Evolutionary conservation across 2,888 invertebrate genomes (phyloP), one percentile per base, ranked within the genome.

Genomic region (Lysandra bellargus): DNA sequence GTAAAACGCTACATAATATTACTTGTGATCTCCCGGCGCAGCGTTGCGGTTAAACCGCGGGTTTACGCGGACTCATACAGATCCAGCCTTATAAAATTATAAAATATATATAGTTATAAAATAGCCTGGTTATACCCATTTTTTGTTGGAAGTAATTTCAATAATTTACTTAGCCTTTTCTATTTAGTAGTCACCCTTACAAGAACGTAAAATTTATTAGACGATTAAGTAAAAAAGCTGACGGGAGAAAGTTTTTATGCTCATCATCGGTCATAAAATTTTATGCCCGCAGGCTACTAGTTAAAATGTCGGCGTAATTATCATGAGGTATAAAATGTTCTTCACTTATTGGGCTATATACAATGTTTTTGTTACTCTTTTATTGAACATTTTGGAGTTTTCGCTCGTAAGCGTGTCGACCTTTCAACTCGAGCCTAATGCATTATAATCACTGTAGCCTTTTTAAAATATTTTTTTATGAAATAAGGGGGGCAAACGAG

Each of bases 321-420:
- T 64, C 30, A 12, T 30, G 64, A 64, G 30, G 30, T 30, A 64
- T 30, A 64, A 64, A 64, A 64, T 64, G 30, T 64, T 64, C 23
- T 64, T 64, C 64, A 7, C 12, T 64, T 30, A 64, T 64, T 64
- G 64, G 64, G 30, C 30, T 4, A n/a, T 64, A 64, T 64, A 64
- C 64, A 30, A 64, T 64, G 64, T 64, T 64, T 64, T 64, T 64
- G 64, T 30, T 12, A 30, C 30, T 64, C 64, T 64, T 64, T 64
- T 64, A 64, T 64, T 64, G 30, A 12, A 30, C 30, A 30, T 64
- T 60, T 61, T 23, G 23, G 61, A 6, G 23, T 64, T 64, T 30
- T 64, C 12, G 4, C 30, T 30, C 12, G 64, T 64, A 64, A 30
- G 9, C 61, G 61, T 61, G 23, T 23, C 9, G 30, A 64, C 64